A percentile compares a stretch with the other conserved stretches of the same genome.
phyloP scores from a whole-genome alignment of 2,797 vertebrate genomes.

The Phylloscopus collybita region DNA sequence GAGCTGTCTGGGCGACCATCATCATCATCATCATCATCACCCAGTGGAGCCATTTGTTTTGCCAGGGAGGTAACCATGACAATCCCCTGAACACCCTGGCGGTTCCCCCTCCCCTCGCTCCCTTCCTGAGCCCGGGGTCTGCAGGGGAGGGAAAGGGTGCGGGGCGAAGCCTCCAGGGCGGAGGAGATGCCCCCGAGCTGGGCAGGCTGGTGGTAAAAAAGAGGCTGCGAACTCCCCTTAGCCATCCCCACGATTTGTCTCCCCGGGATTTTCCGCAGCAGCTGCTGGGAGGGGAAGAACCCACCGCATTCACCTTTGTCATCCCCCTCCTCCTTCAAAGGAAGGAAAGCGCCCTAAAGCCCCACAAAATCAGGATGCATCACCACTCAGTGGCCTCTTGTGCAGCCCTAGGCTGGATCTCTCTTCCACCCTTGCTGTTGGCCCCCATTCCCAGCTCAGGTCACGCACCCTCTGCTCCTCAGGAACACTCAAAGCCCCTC shows the following conservation, averaged over 20 bases:
- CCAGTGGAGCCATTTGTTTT: constrained; percentile 83
- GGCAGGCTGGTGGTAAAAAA: background rate
- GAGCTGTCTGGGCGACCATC: constrained; percentile 70
- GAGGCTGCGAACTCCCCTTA: background rate
- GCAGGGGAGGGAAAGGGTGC: background rate
- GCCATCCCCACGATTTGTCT: background rate
- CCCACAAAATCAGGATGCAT: background rate
- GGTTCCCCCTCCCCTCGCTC: background rate
- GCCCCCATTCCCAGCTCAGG: background rate
- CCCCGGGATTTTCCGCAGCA: background rate
- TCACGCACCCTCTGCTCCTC: background rate
- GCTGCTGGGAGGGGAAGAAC: background rate
- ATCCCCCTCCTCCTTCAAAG: background rate
- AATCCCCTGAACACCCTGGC: constrained; percentile 72
- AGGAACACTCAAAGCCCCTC: background rate
- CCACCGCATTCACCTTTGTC: background rate
- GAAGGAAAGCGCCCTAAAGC: background rate
- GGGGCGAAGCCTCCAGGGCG: background rate
- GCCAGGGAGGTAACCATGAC: constrained; percentile 88
- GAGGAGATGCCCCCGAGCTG: background rate
- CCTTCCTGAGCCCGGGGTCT: background rate
- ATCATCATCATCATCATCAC: background rate
- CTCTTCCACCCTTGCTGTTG: background rate
- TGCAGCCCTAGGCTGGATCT: background rate
- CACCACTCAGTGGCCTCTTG: background rate